Percentiles rank a stretch among this genome's conserved stretches.
These are phyloP conservation scores for Salvelinus fontinalis DNA, from an alignment of 2,113 vertebrate genomes.

Conservation along the genomic window DNA sequence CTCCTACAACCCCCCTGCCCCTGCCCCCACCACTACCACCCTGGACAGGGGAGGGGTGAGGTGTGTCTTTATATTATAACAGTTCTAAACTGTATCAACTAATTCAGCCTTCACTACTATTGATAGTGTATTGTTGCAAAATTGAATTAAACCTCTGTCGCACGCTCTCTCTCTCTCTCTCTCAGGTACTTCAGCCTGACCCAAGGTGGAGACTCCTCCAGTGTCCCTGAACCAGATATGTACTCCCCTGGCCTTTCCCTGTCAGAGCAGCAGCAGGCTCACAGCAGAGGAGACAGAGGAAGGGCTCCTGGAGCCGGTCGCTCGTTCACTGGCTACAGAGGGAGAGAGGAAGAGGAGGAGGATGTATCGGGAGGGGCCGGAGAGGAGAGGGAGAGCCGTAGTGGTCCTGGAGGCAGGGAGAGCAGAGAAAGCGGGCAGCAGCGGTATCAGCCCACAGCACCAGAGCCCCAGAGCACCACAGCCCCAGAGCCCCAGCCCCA, in stretches of 20 bases:
- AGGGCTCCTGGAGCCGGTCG: constrained; percentile 33
- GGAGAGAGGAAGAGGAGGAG: constrained; percentile 19
- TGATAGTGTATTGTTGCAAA: too few species aligned
- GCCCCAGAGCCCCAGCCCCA: constrained; percentile 14
- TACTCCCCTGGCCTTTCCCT: constrained; percentile 66
- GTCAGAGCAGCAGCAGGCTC: constrained; percentile 38
- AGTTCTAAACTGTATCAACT: too few species aligned
- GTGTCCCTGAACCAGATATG: constrained; percentile 60
- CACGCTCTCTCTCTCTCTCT: too few species aligned
- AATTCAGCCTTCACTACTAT: too few species aligned
- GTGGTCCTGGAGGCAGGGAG: too few species aligned
- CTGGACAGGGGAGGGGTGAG: constrained; percentile 72
- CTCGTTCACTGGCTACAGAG: constrained; percentile 22
- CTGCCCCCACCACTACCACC: constrained; percentile 40
- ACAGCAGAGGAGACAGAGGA: constrained; percentile 48
- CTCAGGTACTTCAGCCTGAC: constrained; percentile 68
- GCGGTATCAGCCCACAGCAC: constrained; percentile 39
- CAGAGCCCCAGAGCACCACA: background rate
- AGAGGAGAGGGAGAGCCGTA: constrained; percentile 54
- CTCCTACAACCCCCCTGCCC: constrained; percentile 34
- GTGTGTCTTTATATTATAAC: too few species aligned
- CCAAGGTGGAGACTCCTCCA: constrained; percentile 70
- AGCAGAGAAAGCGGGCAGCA: constrained; percentile 57
- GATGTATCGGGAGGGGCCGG: constrained; percentile 30
- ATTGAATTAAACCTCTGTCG: too few species aligned